Evolutionary conservation across 2,888 invertebrate species (phyloP).

Genomic region (Noctua fimbriata): DNA sequence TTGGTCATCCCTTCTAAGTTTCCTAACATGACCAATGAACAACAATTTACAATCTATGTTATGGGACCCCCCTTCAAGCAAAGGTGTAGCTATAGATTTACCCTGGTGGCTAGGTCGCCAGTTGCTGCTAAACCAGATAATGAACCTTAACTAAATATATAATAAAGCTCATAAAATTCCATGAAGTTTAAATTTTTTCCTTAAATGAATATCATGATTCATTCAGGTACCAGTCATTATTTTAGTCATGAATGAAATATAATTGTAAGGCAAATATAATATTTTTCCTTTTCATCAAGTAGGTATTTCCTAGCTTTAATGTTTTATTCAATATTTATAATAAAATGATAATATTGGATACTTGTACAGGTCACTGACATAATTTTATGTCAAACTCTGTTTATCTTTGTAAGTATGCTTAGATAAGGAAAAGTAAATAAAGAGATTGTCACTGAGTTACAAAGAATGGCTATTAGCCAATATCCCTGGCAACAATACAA

Average conservation of each 20-base stretch:
- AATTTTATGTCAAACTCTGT: constrained; percentile 46
- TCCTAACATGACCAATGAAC: not conserved
- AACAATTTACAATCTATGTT: not conserved
- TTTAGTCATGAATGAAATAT: not conserved
- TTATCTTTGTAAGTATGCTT: constrained; percentile 53
- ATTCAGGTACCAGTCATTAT: not conserved
- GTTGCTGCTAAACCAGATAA: not conserved
- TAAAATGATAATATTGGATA: not conserved
- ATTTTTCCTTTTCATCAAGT: not conserved
- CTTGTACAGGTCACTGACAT: constrained; percentile 60
- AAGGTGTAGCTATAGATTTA: not conserved
- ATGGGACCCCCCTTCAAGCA: not conserved
- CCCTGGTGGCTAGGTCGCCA: not conserved
- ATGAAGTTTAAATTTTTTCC: not conserved
- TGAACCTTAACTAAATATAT: not conserved
- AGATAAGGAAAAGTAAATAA: constrained; percentile 61
- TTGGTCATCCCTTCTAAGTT: not conserved
- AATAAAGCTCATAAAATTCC: not conserved
- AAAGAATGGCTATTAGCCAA: constrained; percentile 8
- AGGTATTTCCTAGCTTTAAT: not conserved
- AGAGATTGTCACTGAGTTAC: constrained; percentile 1
- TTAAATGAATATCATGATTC: not conserved
- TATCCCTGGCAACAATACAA: not conserved
- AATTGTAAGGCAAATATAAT: not conserved
- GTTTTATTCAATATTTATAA: constrained; percentile 1